Percentiles rank a stretch among this genome's conserved stretches.
Conservation (phyloP, 2,888 invertebrate species). For the Torymus auratus region DNA sequence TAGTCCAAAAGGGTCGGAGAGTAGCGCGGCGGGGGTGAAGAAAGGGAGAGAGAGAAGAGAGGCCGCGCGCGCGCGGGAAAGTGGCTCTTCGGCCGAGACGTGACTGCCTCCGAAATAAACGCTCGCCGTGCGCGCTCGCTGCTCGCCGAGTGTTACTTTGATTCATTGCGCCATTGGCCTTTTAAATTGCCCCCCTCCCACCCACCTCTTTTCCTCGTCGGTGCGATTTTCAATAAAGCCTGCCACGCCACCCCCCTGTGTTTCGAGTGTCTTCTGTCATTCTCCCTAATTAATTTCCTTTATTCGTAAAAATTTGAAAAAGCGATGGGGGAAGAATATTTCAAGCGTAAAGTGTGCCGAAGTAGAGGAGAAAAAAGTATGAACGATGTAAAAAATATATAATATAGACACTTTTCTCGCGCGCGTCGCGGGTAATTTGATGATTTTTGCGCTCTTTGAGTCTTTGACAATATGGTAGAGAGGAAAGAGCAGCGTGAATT, state of each 20-base stretch:
- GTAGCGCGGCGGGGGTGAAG: background rate
- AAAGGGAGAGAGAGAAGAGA: background rate
- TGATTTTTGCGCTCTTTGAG: too few species aligned
- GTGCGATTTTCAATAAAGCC: conserved; percentile 33
- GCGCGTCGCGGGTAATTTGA: too few species aligned
- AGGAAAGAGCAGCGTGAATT: too few species aligned
- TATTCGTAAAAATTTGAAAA: too few species aligned
- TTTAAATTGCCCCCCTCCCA: conserved; percentile 14
- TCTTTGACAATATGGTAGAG: too few species aligned
- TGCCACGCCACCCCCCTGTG: background rate
- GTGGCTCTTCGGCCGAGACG: conserved; percentile 46
- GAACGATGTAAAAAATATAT: too few species aligned
- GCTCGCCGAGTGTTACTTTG: conserved; percentile 39
- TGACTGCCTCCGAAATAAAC: conserved; percentile 47
- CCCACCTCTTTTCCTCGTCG: too few species aligned
- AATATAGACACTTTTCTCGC: too few species aligned
- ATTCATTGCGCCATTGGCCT: conserved; percentile 39
- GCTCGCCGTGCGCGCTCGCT: conserved; percentile 28
- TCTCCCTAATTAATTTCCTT: background rate
- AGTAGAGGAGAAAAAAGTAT: too few species aligned
- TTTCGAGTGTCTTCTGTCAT: background rate
- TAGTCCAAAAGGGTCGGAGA: conserved; percentile 16
- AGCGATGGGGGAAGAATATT: too few species aligned
- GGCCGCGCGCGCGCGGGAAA: conserved; percentile 11
- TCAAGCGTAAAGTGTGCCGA: too few species aligned